Evolutionary conservation across 2,888 invertebrate species (phyloP).

Genomic region (Apodemia duryi): DNA sequence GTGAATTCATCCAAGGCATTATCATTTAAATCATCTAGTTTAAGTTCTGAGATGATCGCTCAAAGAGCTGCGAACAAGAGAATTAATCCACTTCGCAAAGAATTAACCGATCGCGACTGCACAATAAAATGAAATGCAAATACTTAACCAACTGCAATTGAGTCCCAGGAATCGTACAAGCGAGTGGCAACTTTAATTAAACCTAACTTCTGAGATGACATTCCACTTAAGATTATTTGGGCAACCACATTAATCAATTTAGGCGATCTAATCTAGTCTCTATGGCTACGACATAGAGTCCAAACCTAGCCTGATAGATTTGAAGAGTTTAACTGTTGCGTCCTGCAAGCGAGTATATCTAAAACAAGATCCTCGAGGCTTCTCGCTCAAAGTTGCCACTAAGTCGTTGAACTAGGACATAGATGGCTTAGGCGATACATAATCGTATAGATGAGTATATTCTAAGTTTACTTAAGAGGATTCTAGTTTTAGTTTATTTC

Average conservation of each 20-base stretch:
- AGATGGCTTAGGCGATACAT: slow-evolving; percentile 1
- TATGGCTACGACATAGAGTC: slow-evolving; percentile 33
- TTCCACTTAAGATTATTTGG: slow-evolving; percentile 57
- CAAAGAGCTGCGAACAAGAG: slow-evolving; percentile 16
- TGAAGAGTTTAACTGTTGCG: slow-evolving; percentile 54
- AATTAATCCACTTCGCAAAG: slow-evolving; percentile 21
- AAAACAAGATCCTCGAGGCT: slow-evolving; percentile 32
- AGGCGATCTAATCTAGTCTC: slow-evolving; percentile 31
- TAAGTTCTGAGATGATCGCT: neutral
- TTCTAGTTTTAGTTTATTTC: neutral
- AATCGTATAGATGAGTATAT: slow-evolving; percentile 12
- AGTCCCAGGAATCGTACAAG: slow-evolving; percentile 52
- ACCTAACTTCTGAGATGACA: slow-evolving; percentile 68
- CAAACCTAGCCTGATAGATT: slow-evolving; percentile 17
- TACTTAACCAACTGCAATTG: slow-evolving; percentile 52
- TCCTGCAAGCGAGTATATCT: slow-evolving; percentile 48
- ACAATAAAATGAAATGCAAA: slow-evolving; percentile 50
- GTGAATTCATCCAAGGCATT: slow-evolving; percentile 6
- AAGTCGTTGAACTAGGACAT: slow-evolving; percentile 12
- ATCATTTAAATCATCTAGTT: slow-evolving; percentile 16
- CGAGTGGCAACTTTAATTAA: slow-evolving; percentile 67
- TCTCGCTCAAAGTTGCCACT: slow-evolving; percentile 9
- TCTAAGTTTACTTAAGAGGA: neutral
- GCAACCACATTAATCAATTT: slow-evolving; percentile 29
- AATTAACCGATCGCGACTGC: slow-evolving; percentile 25